These are phyloP conservation scores for Oxytorus armatus DNA, from an alignment of 2,888 invertebrate genomes.

Conservation along the genomic window DNA sequence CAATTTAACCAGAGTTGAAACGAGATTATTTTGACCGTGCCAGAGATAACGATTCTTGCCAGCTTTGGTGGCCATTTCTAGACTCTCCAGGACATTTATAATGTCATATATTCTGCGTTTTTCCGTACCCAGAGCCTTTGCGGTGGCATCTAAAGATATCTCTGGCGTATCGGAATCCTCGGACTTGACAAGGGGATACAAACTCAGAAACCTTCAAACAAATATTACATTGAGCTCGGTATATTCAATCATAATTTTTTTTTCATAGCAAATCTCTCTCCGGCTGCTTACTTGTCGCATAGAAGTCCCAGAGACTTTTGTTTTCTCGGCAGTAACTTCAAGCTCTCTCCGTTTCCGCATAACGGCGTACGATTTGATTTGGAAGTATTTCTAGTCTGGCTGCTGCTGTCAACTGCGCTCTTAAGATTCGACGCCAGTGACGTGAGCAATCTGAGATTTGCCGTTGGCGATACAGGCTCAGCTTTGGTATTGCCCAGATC, in stretches of 20 bases:
- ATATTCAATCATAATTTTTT: no score
- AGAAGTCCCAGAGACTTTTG: conserved; percentile 87
- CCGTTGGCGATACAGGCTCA: conserved; percentile 88
- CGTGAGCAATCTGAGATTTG: conserved; percentile 89
- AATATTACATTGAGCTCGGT: neutral
- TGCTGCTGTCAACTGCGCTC: conserved; percentile 80
- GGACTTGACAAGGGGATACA: conserved; percentile 86
- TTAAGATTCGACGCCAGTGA: conserved; percentile 87
- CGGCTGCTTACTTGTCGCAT: conserved; percentile 87
- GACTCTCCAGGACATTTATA: conserved; percentile 90
- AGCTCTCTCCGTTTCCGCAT: conserved; percentile 42
- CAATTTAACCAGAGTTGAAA: conserved; percentile 87
- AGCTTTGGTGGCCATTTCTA: conserved; percentile 89
- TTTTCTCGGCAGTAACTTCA: conserved; percentile 83
- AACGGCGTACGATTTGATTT: conserved; percentile 29
- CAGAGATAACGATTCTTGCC: conserved; percentile 89
- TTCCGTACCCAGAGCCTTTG: conserved; percentile 88
- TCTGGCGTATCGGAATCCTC: conserved; percentile 84
- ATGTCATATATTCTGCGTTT: conserved; percentile 90
- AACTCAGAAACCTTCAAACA: conserved; percentile 85
- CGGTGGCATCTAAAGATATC: conserved; percentile 88
- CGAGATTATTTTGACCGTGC: conserved; percentile 88
- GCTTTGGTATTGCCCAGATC: conserved; percentile 86
- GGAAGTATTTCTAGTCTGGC: conserved; percentile 45
- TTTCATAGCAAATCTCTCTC: no score